Percentiles rank a stretch among this genome's conserved stretches.
Evolutionary conservation across 2,797 vertebrate species (phyloP).

Genomic region (Pogonophryne albipinna): DNA sequence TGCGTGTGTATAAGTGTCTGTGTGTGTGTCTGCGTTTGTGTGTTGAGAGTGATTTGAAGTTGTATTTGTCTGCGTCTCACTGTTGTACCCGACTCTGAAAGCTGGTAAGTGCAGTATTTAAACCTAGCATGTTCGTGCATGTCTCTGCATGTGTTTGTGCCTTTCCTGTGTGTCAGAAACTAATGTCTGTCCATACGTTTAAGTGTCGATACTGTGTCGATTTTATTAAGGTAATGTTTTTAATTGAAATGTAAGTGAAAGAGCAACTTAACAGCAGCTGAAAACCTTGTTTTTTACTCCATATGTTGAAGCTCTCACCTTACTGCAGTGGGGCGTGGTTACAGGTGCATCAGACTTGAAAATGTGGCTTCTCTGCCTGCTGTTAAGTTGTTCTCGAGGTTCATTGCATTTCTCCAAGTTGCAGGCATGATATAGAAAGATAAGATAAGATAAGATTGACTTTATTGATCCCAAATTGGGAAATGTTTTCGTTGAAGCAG

Average conservation of each 20-base stretch:
- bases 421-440: background rate
- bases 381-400: background rate
- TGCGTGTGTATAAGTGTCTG: background rate
- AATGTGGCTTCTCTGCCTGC: background rate
- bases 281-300: background rate
- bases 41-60: slow-evolving; percentile 9
- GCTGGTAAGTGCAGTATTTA: slow-evolving; percentile 63
- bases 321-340: background rate
- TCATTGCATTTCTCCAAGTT: background rate
- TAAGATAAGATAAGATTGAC: too few species aligned
- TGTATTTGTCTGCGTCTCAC: slow-evolving; percentile 48
- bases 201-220: background rate
- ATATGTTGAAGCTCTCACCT: background rate
- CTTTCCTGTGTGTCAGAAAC: background rate
- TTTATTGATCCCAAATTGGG: too few species aligned
- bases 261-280: slow-evolving; percentile 1
- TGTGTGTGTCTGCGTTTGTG: background rate
- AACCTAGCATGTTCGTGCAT: slow-evolving; percentile 45
- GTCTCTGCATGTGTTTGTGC: slow-evolving; percentile 36
- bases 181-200: slow-evolving; percentile 10
- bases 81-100: slow-evolving; percentile 32
- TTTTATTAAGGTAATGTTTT: background rate
- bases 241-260: background rate
- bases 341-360: background rate
- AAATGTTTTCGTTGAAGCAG: too few species aligned